Conservation (phyloP, 2,888 invertebrate species). For the Amiota mariae region DNA sequence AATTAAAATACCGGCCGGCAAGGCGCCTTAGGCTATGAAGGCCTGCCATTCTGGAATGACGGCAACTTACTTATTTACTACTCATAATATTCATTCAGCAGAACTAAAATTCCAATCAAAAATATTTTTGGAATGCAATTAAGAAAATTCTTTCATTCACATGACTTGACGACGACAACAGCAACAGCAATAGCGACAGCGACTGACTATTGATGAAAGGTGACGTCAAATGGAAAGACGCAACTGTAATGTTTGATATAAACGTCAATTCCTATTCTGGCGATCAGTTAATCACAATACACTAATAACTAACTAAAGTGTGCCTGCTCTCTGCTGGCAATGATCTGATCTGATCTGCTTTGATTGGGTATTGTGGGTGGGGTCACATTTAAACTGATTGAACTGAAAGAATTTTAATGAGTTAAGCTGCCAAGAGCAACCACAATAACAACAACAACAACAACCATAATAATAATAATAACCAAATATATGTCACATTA, state of each 20-base stretch:
- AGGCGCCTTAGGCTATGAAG: constrained; percentile 1
- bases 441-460: constrained; percentile 33
- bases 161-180: not conserved
- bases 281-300: too few relatives aligned
- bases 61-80: too few relatives aligned
- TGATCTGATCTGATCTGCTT: not conserved
- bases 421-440: constrained; percentile 5
- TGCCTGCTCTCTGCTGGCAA: too few relatives aligned
- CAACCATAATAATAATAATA: constrained; percentile 18
- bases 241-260: too few relatives aligned
- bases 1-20: constrained; percentile 26
- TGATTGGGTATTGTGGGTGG: not conserved
- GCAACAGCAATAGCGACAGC: too few relatives aligned
- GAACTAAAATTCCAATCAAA: not conserved
- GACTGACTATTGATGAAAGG: not conserved
- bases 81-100: not conserved
- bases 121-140: not conserved
- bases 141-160: not conserved
- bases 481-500: constrained; percentile 37
- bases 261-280: too few relatives aligned
- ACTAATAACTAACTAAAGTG: too few relatives aligned
- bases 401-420: constrained; percentile 27
- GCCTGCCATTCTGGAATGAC: too few relatives aligned
- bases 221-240: constrained; percentile 7
- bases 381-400: not conserved